A percentile compares a stretch with the other conserved stretches of the same genome.
Evolutionary conservation across 2,888 invertebrate species (phyloP).

Genomic region (Busseola fusca): DNA sequence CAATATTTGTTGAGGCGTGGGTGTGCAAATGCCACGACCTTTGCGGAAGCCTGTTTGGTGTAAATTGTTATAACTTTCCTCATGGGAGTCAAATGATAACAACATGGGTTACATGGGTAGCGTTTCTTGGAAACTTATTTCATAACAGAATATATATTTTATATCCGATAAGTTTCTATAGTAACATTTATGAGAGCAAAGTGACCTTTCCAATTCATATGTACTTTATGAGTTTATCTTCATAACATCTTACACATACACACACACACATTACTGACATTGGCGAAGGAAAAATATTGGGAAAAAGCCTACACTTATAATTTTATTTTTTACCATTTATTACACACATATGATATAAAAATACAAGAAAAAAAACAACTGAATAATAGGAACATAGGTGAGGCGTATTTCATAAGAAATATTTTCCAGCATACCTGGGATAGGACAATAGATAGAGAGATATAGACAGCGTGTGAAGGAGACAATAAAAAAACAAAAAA

Average conservation of each 20-base stretch:
- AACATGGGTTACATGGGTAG: slow-evolving; percentile 41
- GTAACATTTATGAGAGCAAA: neutral
- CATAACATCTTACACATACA: too few species aligned
- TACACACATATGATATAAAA: too few species aligned
- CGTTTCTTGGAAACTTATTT: slow-evolving; percentile 40
- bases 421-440: too few species aligned
- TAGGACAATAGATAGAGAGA: too few species aligned
- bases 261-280: neutral
- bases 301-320: too few species aligned
- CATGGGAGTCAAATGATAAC: slow-evolving; percentile 63
- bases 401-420: too few species aligned
- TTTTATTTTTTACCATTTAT: too few species aligned
- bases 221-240: neutral
- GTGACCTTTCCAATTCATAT: neutral
- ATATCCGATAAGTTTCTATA: neutral
- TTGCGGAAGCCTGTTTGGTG: slow-evolving; percentile 60
- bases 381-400: too few species aligned
- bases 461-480: too few species aligned
- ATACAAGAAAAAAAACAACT: too few species aligned
- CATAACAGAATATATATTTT: slow-evolving; percentile 9
- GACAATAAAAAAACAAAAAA: too few species aligned
- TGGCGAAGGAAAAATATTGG: too few species aligned
- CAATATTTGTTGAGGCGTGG: slow-evolving; percentile 61
- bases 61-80: slow-evolving; percentile 67
- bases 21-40: slow-evolving; percentile 60